phyloP scores from a whole-genome alignment of 2,113 vertebrate species.

The Promerops cafer region DNA sequence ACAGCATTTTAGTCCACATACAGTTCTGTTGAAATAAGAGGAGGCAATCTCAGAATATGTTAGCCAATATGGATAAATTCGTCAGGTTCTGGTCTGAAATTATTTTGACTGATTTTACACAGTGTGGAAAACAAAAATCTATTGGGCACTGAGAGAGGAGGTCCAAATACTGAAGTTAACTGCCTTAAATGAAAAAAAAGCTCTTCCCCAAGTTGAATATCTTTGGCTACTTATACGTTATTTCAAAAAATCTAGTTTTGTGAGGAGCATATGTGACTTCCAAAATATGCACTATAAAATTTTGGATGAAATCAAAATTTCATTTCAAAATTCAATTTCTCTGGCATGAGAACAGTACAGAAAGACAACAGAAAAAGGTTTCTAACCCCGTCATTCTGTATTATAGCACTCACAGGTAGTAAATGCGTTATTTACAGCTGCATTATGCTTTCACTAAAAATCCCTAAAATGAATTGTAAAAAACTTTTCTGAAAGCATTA shows the following conservation, averaged over 20 bases:
- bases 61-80: not conserved
- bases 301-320: not conserved
- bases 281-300: not conserved
- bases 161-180: not conserved
- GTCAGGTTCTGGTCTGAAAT: not conserved
- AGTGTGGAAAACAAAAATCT: not conserved
- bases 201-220: not conserved
- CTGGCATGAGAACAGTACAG: not conserved
- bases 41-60: not conserved
- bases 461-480: not conserved
- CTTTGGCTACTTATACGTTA: not conserved
- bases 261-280: not conserved
- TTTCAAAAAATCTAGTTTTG: not conserved
- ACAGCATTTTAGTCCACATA: not conserved
- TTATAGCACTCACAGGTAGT: not conserved
- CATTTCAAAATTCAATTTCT: not conserved
- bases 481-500: not conserved
- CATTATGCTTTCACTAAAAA: not conserved
- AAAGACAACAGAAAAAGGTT: not conserved
- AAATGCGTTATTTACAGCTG: not conserved
- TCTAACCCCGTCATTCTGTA: not conserved
- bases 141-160: not conserved
- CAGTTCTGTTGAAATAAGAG: not conserved
- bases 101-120: not conserved
- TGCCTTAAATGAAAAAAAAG: not conserved